These are phyloP conservation scores for Sciurus niger DNA, from an alignment of 2,113 vertebrate species.

Conservation along the genomic window DNA sequence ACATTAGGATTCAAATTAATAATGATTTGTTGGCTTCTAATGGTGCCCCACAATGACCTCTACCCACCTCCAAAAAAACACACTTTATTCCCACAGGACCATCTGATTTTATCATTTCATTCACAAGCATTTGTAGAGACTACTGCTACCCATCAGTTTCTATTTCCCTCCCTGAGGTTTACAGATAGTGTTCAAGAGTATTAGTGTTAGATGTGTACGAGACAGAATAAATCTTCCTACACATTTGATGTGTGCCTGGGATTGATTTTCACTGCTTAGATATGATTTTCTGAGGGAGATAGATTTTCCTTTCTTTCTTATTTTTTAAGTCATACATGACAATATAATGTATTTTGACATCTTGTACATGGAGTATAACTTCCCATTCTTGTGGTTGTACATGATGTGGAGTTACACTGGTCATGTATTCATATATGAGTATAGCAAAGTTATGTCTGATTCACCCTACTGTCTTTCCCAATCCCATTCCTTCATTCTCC, in stretches of 20 bases:
- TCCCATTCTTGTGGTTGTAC: no score
- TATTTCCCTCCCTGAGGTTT: conserved; percentile 45
- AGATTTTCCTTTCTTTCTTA: background rate
- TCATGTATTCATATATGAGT: no score
- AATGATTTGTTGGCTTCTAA: background rate
- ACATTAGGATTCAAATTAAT: conserved; percentile 35
- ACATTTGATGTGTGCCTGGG: conserved; percentile 62
- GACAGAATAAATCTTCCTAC: conserved; percentile 63
- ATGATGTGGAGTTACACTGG: no score
- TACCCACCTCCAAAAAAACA: background rate
- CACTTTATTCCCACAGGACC: background rate
- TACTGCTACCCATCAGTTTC: background rate
- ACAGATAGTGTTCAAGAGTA: background rate
- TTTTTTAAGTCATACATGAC: no score
- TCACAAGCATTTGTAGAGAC: background rate
- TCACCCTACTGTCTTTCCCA: no score
- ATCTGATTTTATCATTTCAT: background rate
- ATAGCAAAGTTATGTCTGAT: no score
- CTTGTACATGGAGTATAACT: no score
- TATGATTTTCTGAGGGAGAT: conserved; percentile 73
- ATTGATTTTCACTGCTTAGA: conserved; percentile 79
- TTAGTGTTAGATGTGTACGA: conserved; percentile 5
- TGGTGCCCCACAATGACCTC: background rate
- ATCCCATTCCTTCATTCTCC: no score
- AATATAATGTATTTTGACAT: no score